Evolutionary conservation across 1,140 invertebrate genomes (phyloP), one percentile per base, ranked within the genome.

Genomic region (Cheumatopsyche charites): DNA sequence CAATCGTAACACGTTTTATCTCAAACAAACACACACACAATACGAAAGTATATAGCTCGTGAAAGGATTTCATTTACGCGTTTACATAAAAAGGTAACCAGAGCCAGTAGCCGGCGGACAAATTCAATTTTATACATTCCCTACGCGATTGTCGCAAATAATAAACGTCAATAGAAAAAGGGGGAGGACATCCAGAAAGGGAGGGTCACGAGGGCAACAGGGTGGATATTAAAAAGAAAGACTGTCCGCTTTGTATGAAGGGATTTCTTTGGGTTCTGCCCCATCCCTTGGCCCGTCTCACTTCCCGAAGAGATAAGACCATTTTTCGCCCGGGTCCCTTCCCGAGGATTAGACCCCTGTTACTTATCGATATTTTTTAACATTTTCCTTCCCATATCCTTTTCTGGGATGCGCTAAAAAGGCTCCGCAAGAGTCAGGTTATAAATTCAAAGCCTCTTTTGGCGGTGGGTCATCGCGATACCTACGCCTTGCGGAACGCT

Each of bases 371-470:
- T 49, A 66, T 66, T 66, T 66, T 66, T 66, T 26, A 49, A 49
- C 63, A 49, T 66, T 66, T 66, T 66, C 45, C 63, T 49, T 45
- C 25, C 63, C 21, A 49, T 66, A 66, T 66, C 63, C 42, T 47
- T 63, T 43, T 41, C 12, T 36, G 15, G n/a, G 6, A 21, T 42
- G 23, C 19, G 42, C 45, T 66, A 49, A 66, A 66, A 66, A 49
- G 63, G 63, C 63, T 45, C 23, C 45, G 42, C 25, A 66, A 42
- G 63, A 66, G 63, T 49, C 63, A 66, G 42, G 63, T 21, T 66
- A 66, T 66, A 66, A 66, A 66, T 66, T 66, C 63, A 66, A 66
- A 66, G 63, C 63, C 63, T 66, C 63, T 49, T 66, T 66, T 66
- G 23, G 23, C 42, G 42, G 12, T 9, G 63, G 63, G 63, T 66